Conservation (phyloP, 2,888 invertebrate genomes). For the Cerastis rubricosa region DNA sequence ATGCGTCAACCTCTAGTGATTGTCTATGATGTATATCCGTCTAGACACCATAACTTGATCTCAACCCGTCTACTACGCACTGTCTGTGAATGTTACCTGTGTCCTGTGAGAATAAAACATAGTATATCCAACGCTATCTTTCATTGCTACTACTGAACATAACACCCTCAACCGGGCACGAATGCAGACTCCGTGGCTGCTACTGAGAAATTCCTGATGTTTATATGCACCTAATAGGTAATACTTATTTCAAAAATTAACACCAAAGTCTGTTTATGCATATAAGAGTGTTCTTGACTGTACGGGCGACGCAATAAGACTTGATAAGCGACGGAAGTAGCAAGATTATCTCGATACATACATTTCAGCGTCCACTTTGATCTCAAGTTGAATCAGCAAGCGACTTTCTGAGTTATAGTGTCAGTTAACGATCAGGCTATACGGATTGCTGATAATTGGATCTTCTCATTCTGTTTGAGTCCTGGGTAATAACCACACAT, state of each 20-base stretch:
- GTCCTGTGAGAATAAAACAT: too few species aligned
- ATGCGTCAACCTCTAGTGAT: too few species aligned
- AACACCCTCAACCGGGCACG: background rate
- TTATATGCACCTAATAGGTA: background rate
- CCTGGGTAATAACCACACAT: background rate
- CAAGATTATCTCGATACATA: conserved; percentile 60
- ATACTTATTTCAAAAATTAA: background rate
- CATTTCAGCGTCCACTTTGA: conserved; percentile 47
- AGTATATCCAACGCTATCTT: too few species aligned
- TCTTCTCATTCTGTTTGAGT: conserved; percentile 9
- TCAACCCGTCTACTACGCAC: too few species aligned
- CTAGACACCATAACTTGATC: too few species aligned
- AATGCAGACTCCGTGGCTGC: background rate
- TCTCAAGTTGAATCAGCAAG: conserved; percentile 40
- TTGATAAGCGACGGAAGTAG: conserved; percentile 59
- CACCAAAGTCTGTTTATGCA: background rate
- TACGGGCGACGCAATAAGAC: conserved; percentile 40
- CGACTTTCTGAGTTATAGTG: conserved; percentile 39
- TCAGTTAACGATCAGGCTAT: background rate
- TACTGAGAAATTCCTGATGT: too few species aligned
- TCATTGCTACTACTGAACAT: too few species aligned
- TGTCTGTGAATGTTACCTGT: too few species aligned
- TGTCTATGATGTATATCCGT: too few species aligned
- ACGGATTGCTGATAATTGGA: conserved; percentile 23
- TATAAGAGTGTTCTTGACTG: background rate